phyloP scores from a whole-genome alignment of 2,797 vertebrate genomes.

The Psittacula echo region DNA sequence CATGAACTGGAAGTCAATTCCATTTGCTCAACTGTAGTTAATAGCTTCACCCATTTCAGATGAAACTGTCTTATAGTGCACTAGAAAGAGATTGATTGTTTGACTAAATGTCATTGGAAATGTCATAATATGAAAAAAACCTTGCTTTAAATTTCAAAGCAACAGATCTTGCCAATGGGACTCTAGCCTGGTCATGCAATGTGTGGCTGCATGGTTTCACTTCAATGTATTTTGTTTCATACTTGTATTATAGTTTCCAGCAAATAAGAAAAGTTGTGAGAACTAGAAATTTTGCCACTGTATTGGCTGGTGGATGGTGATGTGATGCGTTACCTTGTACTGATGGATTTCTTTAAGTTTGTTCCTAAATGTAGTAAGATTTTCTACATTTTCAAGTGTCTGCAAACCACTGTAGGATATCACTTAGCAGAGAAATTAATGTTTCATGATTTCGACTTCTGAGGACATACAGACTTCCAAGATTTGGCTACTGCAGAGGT shows the following conservation, averaged over 20 bases:
- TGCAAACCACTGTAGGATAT: neutral
- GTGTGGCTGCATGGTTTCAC: neutral
- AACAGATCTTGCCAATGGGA: neutral
- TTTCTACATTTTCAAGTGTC: neutral
- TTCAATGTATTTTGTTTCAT: neutral
- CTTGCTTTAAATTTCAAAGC: constrained; percentile 63
- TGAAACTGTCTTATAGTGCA: neutral
- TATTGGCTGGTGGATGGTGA: neutral
- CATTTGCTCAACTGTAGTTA: constrained; percentile 29
- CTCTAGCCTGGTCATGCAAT: neutral
- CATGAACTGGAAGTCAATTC: neutral
- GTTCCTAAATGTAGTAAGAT: neutral
- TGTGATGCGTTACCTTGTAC: neutral
- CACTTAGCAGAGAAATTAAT: neutral
- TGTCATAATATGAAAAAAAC: constrained; percentile 43
- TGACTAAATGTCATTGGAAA: constrained; percentile 59
- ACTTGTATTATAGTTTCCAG: neutral
- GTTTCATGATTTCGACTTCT: neutral
- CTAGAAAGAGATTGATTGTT: constrained; percentile 43
- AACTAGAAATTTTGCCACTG: neutral
- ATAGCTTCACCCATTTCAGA: constrained; percentile 29
- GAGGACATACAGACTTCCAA: neutral
- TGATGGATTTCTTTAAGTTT: neutral
- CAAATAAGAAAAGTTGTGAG: neutral
- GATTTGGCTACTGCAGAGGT: neutral